These are phyloP conservation scores for Megaceryle maxima DNA, from an alignment of 2,113 vertebrate genomes.

Conservation along the genomic window DNA sequence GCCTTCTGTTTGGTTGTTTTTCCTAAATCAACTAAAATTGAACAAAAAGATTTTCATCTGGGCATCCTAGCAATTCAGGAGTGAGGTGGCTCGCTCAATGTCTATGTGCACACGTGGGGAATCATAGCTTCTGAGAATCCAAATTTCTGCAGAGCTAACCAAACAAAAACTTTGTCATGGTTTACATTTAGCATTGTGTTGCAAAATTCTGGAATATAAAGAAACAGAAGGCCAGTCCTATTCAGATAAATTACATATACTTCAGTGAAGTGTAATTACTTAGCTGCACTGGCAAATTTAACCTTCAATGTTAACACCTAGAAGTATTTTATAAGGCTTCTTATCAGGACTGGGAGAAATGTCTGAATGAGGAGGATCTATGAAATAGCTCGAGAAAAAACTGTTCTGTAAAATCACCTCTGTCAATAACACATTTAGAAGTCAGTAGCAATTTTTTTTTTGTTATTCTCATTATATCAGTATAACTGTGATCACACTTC, in stretches of 20 bases:
- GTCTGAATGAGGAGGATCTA: not conserved
- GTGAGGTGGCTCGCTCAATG: not conserved
- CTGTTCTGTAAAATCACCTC: not conserved
- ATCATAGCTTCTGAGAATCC: not conserved
- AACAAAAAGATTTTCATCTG: not conserved
- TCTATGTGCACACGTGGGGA: not conserved
- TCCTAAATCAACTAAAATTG: not conserved
- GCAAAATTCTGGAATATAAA: not conserved
- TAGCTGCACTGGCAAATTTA: not conserved
- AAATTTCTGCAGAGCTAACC: not conserved
- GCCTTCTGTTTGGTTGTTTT: not conserved
- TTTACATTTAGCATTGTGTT: not conserved
- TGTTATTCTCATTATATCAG: not conserved
- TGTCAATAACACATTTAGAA: not conserved
- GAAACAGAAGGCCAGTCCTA: not conserved
- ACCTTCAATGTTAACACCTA: not conserved
- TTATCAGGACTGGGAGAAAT: not conserved
- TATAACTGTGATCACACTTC: not conserved
- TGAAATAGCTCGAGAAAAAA: not conserved
- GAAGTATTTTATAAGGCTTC: not conserved
- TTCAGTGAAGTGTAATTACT: rapidly evolving
- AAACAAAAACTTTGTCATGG: not conserved
- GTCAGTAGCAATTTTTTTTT: not conserved
- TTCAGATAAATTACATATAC: not conserved
- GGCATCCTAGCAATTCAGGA: not conserved